A percentile compares a stretch with the other conserved stretches of the same genome.
phyloP scores from a whole-genome alignment of 2,888 invertebrate genomes.

The Alloscopus bannaensis region DNA sequence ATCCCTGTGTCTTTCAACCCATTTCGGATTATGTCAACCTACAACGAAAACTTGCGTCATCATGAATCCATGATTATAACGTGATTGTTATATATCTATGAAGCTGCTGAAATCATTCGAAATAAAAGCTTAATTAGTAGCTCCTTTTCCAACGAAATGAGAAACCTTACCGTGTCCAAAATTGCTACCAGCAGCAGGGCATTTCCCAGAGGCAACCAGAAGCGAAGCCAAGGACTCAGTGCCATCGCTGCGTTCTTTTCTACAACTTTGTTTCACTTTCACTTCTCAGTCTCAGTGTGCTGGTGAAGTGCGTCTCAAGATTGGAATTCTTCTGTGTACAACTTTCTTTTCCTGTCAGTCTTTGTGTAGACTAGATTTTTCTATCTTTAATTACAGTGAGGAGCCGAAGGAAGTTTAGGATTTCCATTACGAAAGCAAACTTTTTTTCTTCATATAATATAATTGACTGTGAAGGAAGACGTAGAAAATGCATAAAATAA shows the following conservation, averaged over 20 bases:
- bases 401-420: too few species aligned
- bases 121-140: background rate
- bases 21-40: slow-evolving; percentile 40
- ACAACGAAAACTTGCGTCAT: background rate
- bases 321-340: too few species aligned
- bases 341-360: too few species aligned
- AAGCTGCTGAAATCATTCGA: background rate
- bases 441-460: too few species aligned
- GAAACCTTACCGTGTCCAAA: slow-evolving; percentile 59
- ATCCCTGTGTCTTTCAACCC: slow-evolving; percentile 47
- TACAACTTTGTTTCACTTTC: too few species aligned
- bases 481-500: too few species aligned
- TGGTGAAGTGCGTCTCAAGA: slow-evolving; percentile 2
- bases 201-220: slow-evolving; percentile 64
- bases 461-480: too few species aligned
- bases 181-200: slow-evolving; percentile 54
- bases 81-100: too few species aligned
- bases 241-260: slow-evolving; percentile 25
- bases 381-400: too few species aligned
- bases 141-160: background rate
- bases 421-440: too few species aligned
- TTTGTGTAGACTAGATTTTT: too few species aligned
- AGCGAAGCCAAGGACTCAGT: slow-evolving; percentile 50
- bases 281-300: background rate
- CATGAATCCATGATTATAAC: background rate